A percentile compares a stretch with the other conserved stretches of the same genome.
phyloP scores from a whole-genome alignment of 2,888 invertebrate species.

The Desoria tigrina region DNA sequence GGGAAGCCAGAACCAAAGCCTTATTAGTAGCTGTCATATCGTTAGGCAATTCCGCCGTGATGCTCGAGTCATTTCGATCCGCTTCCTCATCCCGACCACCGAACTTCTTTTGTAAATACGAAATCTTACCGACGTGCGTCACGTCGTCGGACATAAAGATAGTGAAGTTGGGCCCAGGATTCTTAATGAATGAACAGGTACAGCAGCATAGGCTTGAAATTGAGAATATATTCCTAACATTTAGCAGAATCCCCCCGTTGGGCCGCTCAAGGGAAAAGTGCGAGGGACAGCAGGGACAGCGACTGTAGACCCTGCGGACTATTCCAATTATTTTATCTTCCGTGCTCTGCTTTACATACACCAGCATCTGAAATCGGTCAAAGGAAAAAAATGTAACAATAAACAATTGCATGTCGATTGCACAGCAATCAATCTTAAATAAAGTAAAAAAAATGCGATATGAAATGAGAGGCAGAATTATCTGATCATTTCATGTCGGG shows the following conservation, averaged over 20 bases:
- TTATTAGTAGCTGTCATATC: conserved; percentile 42
- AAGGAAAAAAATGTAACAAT: neutral
- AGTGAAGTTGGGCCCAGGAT: conserved; percentile 6
- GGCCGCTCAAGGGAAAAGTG: conserved; percentile 40
- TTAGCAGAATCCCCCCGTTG: conserved; percentile 44
- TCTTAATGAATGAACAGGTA: conserved; percentile 27
- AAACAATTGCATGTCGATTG: conserved; percentile 15
- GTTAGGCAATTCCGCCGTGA: conserved; percentile 36
- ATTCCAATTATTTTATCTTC: conserved; percentile 43
- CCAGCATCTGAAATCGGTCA: conserved; percentile 41
- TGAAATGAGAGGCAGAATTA: too few species aligned
- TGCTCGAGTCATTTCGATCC: conserved; percentile 23
- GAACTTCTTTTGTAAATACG: conserved; percentile 32
- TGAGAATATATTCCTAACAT: conserved; percentile 31
- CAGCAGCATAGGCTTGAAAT: conserved; percentile 24
- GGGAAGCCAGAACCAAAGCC: conserved; percentile 37
- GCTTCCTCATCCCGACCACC: conserved; percentile 33
- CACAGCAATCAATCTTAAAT: conserved; percentile 6
- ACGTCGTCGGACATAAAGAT: conserved; percentile 32
- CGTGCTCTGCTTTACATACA: conserved; percentile 36
- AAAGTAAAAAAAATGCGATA: too few species aligned
- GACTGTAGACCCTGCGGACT: conserved; percentile 31
- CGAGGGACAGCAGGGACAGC: conserved; percentile 30
- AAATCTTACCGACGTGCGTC: conserved; percentile 39
- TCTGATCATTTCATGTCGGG: too few species aligned